Percentiles rank a stretch among this genome's conserved stretches.
Conservation (phyloP, 2,888 invertebrate species). For the Exocentrus adspersus region DNA sequence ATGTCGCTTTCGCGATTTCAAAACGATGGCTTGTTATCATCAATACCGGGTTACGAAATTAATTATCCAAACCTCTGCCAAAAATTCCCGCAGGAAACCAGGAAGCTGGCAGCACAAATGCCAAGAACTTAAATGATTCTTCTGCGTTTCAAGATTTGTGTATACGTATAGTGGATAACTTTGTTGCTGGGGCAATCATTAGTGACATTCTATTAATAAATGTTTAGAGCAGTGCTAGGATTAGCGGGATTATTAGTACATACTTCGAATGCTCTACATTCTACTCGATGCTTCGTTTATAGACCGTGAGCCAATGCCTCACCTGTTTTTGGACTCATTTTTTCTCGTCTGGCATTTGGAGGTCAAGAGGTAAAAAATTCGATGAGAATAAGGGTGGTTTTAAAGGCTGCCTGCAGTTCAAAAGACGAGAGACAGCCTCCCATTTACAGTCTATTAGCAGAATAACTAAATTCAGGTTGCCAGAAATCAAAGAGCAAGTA, state of each 20-base stretch:
- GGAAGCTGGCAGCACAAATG: conserved; percentile 13
- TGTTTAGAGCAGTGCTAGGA: not conserved
- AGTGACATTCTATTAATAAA: conserved; percentile 17
- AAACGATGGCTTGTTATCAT: not conserved
- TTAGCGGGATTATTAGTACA: not conserved
- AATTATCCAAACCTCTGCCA: not conserved
- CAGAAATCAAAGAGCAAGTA: too few species aligned
- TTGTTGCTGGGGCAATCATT: conserved; percentile 1
- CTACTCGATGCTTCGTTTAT: too few species aligned
- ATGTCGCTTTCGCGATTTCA: not conserved
- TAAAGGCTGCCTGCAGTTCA: too few species aligned
- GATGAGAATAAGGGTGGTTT: too few species aligned
- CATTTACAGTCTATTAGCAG: too few species aligned
- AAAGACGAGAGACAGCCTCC: too few species aligned
- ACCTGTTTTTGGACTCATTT: too few species aligned
- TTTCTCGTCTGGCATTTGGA: too few species aligned
- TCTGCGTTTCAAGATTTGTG: conserved; percentile 17
- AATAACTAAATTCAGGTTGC: too few species aligned
- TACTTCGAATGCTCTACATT: conserved; percentile 5
- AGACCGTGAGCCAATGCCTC: too few species aligned
- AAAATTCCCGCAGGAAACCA: conserved; percentile 8
- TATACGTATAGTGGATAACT: conserved; percentile 6
- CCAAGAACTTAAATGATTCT: conserved; percentile 10
- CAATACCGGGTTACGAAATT: not conserved
- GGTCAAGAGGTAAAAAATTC: too few species aligned